Conservation (phyloP, 2,888 invertebrate genomes). For the Volucella bombylans region DNA sequence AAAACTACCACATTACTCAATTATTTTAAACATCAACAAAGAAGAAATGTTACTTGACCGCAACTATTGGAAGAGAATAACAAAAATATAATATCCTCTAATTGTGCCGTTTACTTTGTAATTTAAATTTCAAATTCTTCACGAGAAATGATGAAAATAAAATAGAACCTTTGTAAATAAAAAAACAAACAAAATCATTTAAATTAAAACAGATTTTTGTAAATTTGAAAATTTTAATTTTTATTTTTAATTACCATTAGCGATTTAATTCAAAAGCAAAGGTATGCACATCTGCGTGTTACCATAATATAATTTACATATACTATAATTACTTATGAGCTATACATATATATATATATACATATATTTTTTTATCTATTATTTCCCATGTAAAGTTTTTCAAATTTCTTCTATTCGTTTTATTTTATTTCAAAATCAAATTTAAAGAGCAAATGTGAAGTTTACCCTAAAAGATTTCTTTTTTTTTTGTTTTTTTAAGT, state of each 20-base stretch:
- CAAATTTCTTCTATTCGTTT: conserved; percentile 10
- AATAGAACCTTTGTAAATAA: no score
- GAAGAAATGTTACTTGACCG: conserved; percentile 5
- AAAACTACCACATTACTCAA: conserved; percentile 57
- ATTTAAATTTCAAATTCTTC: conserved; percentile 15
- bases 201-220: no score
- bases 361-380: conserved; percentile 6
- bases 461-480: conserved; percentile 14
- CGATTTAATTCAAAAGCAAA: no score
- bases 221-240: conserved; percentile 16
- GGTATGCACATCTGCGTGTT: neutral
- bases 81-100: conserved; percentile 13
- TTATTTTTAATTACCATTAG: neutral
- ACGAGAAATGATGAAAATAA: no score
- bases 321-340: conserved; percentile 33
- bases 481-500: conserved; percentile 10
- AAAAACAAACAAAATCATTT: no score
- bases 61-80: conserved; percentile 1
- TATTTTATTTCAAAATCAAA: conserved; percentile 19
- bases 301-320: neutral
- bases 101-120: conserved; percentile 21
- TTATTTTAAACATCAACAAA: conserved; percentile 42
- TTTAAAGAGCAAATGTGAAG: conserved; percentile 2
- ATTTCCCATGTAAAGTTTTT: conserved; percentile 47
- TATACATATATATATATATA: neutral